Evolutionary conservation across 2,888 invertebrate species (phyloP).

Genomic region (Frankliniella intonsa): DNA sequence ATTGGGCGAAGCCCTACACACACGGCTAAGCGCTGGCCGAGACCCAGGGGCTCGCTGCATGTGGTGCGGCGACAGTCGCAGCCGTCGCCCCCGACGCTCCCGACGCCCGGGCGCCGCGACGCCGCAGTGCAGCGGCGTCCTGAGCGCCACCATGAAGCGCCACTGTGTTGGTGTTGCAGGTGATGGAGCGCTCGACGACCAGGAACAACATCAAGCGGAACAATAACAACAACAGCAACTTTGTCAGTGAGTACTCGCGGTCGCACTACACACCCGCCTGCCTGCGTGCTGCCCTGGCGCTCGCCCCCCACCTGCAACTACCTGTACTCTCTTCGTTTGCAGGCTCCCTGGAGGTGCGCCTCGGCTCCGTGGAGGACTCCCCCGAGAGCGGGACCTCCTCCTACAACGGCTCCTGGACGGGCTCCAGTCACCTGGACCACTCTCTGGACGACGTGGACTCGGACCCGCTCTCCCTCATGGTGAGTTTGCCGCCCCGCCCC

Average conservation of each 20-base stretch:
- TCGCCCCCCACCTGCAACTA: no score
- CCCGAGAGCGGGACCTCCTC: constrained; percentile 4
- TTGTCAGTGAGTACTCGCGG: constrained; percentile 19
- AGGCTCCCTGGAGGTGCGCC: constrained; percentile 8
- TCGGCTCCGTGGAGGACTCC: constrained; percentile 2
- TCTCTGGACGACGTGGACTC: constrained; percentile 8
- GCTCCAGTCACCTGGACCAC: constrained; percentile 10
- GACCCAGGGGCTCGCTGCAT: no score
- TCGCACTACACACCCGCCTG: not conserved
- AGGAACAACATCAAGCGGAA: not conserved
- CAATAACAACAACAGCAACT: not conserved
- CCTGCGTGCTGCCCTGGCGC: not conserved
- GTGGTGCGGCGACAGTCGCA: no score
- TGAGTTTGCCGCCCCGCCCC: not conserved
- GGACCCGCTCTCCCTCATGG: constrained; percentile 11
- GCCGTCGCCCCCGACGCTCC: not conserved
- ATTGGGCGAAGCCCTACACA: not conserved
- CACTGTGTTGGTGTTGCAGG: not conserved
- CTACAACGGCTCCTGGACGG: constrained; percentile 2
- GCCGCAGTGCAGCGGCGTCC: not conserved
- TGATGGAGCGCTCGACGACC: constrained; percentile 1
- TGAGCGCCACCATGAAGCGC: not conserved
- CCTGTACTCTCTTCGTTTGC: not conserved
- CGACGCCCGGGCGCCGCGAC: not conserved
- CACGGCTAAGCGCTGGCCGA: not conserved